phyloP scores from a whole-genome alignment of 2,888 invertebrate genomes.

The Leucoma salicis region DNA sequence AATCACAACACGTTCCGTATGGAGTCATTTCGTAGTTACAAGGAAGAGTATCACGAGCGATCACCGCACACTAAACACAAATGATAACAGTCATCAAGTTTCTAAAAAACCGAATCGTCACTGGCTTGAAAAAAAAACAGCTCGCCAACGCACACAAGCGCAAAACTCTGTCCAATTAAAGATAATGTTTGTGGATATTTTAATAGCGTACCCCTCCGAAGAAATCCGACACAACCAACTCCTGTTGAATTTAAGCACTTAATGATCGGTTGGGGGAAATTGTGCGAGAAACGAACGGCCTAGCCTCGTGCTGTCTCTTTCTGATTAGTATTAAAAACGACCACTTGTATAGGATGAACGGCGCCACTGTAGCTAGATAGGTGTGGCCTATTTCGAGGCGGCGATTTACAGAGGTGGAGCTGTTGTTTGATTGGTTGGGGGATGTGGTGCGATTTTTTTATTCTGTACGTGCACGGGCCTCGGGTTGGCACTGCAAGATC shows the following conservation, averaged over 20 bases:
- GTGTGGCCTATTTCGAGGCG: conserved; percentile 57
- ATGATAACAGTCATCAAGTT: conserved; percentile 76
- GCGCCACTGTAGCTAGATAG: conserved; percentile 57
- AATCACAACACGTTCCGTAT: conserved; percentile 41
- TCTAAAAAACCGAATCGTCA: conserved; percentile 75
- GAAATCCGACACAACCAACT: conserved; percentile 82
- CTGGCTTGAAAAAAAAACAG: conserved; percentile 60
- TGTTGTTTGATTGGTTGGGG: conserved; percentile 50
- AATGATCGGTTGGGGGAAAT: conserved; percentile 82
- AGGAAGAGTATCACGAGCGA: conserved; percentile 55
- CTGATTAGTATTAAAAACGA: conserved; percentile 61
- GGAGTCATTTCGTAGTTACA: conserved; percentile 30
- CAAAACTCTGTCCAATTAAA: conserved; percentile 81
- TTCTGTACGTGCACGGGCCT: conserved; percentile 62
- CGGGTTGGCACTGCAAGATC: conserved; percentile 75
- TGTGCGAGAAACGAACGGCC: conserved; percentile 80
- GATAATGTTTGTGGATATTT: conserved; percentile 82
- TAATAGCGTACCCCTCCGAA: conserved; percentile 80
- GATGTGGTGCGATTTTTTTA: conserved; percentile 69
- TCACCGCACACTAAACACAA: conserved; percentile 68
- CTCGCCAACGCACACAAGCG: conserved; percentile 71
- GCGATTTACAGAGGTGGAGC: conserved; percentile 53
- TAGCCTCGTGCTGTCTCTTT: conserved; percentile 63
- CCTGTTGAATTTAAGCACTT: conserved; percentile 81
- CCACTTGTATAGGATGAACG: conserved; percentile 65